phyloP scores from a whole-genome alignment of 64 coral and sea anemone species.

The Actinia equina region DNA sequence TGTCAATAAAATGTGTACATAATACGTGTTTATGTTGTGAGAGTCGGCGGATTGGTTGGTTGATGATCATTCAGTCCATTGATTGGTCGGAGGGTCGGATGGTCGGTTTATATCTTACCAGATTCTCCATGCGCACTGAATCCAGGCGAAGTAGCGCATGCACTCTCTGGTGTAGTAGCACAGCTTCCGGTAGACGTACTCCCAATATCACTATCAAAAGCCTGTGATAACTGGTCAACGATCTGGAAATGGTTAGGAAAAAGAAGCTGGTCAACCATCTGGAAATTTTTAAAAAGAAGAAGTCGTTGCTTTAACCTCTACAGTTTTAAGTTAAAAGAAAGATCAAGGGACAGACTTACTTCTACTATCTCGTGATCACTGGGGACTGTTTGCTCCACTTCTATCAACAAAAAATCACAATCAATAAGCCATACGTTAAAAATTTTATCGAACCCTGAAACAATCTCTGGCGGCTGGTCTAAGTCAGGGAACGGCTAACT shows the following conservation, averaged over 20 bases:
- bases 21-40: too few species aligned
- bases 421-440: too few species aligned
- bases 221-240: conserved; percentile 19
- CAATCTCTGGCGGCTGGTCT: background rate
- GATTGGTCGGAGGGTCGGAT: background rate
- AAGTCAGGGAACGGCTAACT: too few species aligned
- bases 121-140: background rate
- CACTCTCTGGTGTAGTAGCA: conserved; percentile 19
- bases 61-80: too few species aligned
- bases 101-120: background rate
- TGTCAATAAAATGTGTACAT: too few species aligned
- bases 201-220: conserved; percentile 8
- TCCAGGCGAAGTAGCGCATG: conserved; percentile 16
- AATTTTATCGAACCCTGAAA: background rate
- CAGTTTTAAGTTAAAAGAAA: background rate
- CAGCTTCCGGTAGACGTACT: conserved; percentile 17
- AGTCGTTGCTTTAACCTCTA: background rate
- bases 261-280: conserved; percentile 34
- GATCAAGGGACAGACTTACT: background rate
- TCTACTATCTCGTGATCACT: conserved; percentile 18
- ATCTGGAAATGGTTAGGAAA: conserved; percentile 30
- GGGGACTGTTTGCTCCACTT: conserved; percentile 28
- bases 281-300: background rate
- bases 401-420: background rate
- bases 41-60: too few species aligned